Conservation (phyloP, 1,140 invertebrate genomes). For the Stegodyphus mimosarum region DNA sequence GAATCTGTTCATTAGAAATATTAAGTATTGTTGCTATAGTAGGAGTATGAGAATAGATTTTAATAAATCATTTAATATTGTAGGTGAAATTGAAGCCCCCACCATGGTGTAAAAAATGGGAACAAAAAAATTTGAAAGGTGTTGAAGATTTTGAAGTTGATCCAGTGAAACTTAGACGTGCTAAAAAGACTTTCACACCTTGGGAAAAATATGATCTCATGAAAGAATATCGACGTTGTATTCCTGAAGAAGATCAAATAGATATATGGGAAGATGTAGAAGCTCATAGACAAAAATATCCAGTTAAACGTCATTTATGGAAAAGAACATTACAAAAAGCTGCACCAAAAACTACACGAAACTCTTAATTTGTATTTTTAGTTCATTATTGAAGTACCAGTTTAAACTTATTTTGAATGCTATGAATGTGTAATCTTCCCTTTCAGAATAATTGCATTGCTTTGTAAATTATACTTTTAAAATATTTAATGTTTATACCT, state of each 20-base stretch:
- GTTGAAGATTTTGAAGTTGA: conserved; percentile 39
- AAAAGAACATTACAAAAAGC: conserved; percentile 32
- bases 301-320: conserved; percentile 15
- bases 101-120: conserved; percentile 89
- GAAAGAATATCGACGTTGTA: conserved; percentile 87
- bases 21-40: too few relatives aligned
- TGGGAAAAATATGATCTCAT: conserved; percentile 95
- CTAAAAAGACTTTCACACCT: conserved; percentile 69
- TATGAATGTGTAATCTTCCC: too few relatives aligned
- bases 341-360: neutral
- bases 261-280: conserved; percentile 87
- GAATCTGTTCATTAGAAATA: too few relatives aligned
- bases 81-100: conserved; percentile 83
- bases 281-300: conserved; percentile 69
- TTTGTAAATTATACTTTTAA: too few relatives aligned
- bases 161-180: neutral
- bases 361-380: too few relatives aligned
- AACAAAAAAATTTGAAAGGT: conserved; percentile 80
- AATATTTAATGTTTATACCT: too few relatives aligned
- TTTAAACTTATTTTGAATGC: too few relatives aligned
- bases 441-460: too few relatives aligned
- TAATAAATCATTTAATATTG: conserved; percentile 56
- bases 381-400: too few relatives aligned
- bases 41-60: too few relatives aligned
- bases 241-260: conserved; percentile 87